A percentile compares a stretch with the other conserved stretches of the same genome.
Conservation (phyloP, 2,797 vertebrate genomes). For the Hemitrygon akajei region DNA sequence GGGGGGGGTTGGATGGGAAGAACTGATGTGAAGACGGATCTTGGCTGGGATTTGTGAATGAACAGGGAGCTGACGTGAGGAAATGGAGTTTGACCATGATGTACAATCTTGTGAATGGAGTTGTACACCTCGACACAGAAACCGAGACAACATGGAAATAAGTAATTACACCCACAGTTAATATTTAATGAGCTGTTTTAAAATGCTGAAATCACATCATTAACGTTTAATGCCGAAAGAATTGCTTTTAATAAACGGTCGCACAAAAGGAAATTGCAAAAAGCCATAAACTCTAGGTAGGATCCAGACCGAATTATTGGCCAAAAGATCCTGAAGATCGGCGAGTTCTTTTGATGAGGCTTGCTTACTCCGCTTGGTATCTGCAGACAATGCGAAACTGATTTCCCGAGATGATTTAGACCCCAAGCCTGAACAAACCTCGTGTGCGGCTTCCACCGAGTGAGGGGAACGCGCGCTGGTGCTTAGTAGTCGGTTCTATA, state of each 20-base stretch:
- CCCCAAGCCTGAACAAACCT: not conserved
- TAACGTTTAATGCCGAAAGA: not conserved
- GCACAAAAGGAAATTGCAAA: no score
- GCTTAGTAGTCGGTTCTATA: not conserved
- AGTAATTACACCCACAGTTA: not conserved
- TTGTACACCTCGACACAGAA: not conserved
- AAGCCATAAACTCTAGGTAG: not conserved
- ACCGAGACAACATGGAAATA: not conserved
- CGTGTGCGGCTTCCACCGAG: not conserved
- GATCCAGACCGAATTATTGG: not conserved
- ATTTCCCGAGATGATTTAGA: not conserved
- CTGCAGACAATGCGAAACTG: not conserved
- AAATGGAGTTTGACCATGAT: not conserved
- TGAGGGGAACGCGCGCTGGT: not conserved
- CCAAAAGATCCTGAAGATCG: not conserved
- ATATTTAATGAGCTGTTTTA: constrained; percentile 9
- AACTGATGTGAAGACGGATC: not conserved
- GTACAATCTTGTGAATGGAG: not conserved
- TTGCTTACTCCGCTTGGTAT: not conserved
- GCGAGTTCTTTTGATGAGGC: not conserved
- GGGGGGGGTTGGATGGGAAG: not conserved
- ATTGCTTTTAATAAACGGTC: not conserved
- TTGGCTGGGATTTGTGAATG: not conserved
- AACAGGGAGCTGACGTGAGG: not conserved
- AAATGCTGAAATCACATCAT: constrained; percentile 11